Conservation (phyloP, 2,113 vertebrate genomes). For the Centropristis striata region DNA sequence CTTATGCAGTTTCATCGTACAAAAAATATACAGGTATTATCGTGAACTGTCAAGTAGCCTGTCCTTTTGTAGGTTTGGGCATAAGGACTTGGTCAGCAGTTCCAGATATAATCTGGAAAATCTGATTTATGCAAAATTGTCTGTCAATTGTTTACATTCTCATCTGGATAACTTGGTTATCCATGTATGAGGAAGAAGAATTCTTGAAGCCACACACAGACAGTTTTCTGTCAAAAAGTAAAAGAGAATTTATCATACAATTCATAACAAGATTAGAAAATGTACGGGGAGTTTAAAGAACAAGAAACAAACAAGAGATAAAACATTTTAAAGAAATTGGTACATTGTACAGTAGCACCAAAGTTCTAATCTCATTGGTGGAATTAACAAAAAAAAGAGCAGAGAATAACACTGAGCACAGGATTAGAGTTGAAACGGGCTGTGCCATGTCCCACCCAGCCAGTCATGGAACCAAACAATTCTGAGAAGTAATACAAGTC, state of each 20-base stretch:
- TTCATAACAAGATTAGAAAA: background rate
- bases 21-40: too few species aligned
- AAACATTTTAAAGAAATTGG: background rate
- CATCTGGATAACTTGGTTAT: too few species aligned
- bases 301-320: background rate
- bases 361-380: constrained; percentile 22
- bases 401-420: constrained; percentile 35
- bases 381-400: constrained; percentile 56
- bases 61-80: too few species aligned
- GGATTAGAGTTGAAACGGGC: constrained; percentile 49
- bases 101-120: too few species aligned
- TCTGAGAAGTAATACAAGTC: constrained; percentile 68
- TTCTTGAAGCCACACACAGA: background rate
- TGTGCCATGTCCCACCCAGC: constrained; percentile 66
- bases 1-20: too few species aligned
- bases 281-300: background rate
- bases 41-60: too few species aligned
- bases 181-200: too few species aligned
- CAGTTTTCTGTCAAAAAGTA: background rate
- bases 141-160: too few species aligned
- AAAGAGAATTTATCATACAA: background rate
- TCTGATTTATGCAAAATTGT: too few species aligned
- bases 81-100: too few species aligned
- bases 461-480: constrained; percentile 64
- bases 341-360: constrained; percentile 21